Conservation (phyloP, 2,888 invertebrate species). For the Acleris laterana region DNA sequence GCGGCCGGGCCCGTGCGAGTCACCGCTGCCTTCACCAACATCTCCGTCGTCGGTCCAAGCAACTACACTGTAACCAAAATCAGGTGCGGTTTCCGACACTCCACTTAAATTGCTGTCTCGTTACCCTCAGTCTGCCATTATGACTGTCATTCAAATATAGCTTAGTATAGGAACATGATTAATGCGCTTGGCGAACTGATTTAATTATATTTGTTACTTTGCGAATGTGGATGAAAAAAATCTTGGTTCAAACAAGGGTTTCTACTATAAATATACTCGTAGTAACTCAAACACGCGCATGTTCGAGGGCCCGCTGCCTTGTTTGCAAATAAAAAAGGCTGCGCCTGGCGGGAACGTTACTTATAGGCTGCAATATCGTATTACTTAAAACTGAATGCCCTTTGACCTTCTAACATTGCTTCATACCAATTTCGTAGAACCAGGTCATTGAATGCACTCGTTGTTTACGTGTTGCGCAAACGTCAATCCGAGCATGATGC, state of each 20-base stretch:
- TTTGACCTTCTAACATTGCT: not conserved
- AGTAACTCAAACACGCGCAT: too few species aligned
- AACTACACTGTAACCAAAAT: conserved; percentile 89
- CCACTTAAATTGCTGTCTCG: too few species aligned
- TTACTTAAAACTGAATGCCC: too few species aligned
- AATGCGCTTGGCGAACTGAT: not conserved
- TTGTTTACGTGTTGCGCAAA: conserved; percentile 25
- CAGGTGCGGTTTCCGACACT: conserved; percentile 65
- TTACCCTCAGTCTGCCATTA: not conserved
- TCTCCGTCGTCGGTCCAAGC: conserved; percentile 90
- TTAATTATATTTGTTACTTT: not conserved
- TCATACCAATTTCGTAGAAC: not conserved
- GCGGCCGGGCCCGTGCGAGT: conserved; percentile 90
- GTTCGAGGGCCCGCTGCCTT: too few species aligned
- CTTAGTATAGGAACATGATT: not conserved
- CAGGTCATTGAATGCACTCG: conserved; percentile 22
- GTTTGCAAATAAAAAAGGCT: too few species aligned
- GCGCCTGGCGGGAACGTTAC: too few species aligned
- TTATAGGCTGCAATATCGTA: not conserved
- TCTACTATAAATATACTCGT: too few species aligned
- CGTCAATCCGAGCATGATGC: conserved; percentile 16
- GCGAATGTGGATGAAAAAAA: too few species aligned
- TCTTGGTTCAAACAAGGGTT: too few species aligned
- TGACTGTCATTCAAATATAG: not conserved
- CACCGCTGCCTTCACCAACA: conserved; percentile 89